phyloP scores from a whole-genome alignment of 2,888 invertebrate species.

The Netelia virgata region DNA sequence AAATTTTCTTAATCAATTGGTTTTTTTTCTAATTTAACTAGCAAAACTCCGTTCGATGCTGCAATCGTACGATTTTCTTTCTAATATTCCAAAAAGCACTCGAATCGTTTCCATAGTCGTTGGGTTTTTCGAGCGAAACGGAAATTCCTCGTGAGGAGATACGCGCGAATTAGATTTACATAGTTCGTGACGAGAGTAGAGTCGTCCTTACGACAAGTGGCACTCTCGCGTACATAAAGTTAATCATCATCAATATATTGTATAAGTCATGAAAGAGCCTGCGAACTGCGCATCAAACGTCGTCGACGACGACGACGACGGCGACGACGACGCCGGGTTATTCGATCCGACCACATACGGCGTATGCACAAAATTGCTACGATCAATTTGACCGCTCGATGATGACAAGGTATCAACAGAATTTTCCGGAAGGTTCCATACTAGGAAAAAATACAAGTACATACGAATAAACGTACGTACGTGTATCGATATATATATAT shows the following conservation, averaged over 20 bases:
- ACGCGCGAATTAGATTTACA: not conserved
- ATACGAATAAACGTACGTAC: not conserved
- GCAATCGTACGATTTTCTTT: too few species aligned
- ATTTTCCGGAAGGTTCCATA: conserved; percentile 58
- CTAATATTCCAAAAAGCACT: too few species aligned
- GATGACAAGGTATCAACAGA: conserved; percentile 55
- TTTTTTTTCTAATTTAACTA: too few species aligned
- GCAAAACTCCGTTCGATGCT: too few species aligned
- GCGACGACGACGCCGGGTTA: not conserved
- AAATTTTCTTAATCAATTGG: too few species aligned
- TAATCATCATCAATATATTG: conserved; percentile 22
- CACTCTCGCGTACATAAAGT: not conserved
- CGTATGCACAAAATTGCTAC: conserved; percentile 55
- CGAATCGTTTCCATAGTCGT: not conserved
- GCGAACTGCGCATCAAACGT: conserved; percentile 58
- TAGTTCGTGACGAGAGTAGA: not conserved
- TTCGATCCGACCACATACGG: conserved; percentile 12
- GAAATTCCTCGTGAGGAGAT: not conserved
- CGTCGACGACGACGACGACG: not conserved
- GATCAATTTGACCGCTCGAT: conserved; percentile 50
- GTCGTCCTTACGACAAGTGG: not conserved
- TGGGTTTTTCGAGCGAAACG: not conserved
- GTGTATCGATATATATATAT: not conserved
- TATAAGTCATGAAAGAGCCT: conserved; percentile 38
- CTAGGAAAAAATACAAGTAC: not conserved